phyloP scores from a whole-genome alignment of 2,888 invertebrate genomes.

The Nemoura dubitans region DNA sequence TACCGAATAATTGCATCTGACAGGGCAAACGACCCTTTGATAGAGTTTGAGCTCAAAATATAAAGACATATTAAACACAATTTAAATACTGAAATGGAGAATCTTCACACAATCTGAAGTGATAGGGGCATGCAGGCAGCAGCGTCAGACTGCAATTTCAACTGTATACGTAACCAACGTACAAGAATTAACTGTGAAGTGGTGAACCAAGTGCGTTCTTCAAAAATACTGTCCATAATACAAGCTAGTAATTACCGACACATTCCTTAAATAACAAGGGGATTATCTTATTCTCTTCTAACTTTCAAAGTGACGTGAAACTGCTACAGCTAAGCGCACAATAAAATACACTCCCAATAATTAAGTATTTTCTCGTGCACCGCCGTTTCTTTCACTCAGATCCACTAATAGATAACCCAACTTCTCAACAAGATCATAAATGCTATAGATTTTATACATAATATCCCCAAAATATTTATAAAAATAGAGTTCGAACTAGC shows the following conservation, averaged over 20 bases:
- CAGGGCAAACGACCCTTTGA: not conserved
- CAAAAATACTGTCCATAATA: not conserved
- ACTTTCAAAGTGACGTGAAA: not conserved
- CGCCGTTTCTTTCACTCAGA: not conserved
- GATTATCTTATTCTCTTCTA: not conserved
- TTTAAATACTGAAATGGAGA: not conserved
- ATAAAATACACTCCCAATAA: not conserved
- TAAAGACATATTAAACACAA: not conserved
- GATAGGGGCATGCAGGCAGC: constrained; percentile 4
- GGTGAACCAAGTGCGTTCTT: too few species aligned
- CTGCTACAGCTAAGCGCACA: not conserved
- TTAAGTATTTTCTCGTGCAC: not conserved
- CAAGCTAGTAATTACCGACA: not conserved
- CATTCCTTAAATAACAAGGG: not conserved
- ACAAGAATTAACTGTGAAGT: not conserved
- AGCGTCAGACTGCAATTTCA: not conserved
- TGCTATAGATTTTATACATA: not conserved
- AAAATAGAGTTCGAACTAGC: too few species aligned
- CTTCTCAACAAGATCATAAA: not conserved
- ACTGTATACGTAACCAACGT: not conserved
- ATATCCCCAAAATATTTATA: too few species aligned
- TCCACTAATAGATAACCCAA: not conserved
- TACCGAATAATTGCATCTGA: not conserved
- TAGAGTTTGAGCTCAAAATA: not conserved
- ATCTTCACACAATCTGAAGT: not conserved